Conservation (phyloP, 1,140 invertebrate species). For the Orchesella cincta region DNA sequence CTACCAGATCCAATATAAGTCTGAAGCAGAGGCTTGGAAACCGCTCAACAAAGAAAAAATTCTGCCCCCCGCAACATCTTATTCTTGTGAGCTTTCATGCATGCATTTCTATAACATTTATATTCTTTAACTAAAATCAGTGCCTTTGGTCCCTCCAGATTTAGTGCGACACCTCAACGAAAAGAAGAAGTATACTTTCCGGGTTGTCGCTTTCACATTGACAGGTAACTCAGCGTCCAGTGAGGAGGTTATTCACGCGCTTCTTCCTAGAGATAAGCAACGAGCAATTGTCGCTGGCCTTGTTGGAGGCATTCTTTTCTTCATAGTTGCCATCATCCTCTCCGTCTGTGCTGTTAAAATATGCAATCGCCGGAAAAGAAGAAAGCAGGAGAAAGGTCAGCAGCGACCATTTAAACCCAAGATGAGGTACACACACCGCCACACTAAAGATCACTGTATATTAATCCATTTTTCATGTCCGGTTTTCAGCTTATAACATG, state of each 20-base stretch:
- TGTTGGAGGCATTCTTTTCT: conserved; percentile 91
- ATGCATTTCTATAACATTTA: neutral
- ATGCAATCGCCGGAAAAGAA: conserved; percentile 91
- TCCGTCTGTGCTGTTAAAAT: conserved; percentile 95
- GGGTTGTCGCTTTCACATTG: conserved; percentile 78
- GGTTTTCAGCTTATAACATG: conserved; percentile 86
- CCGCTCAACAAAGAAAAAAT: conserved; percentile 82
- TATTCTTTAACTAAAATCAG: neutral
- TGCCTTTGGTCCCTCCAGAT: neutral
- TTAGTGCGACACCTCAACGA: conserved; percentile 86
- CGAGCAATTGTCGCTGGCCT: conserved; percentile 91
- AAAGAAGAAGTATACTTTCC: conserved; percentile 85
- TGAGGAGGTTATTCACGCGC: conserved; percentile 80
- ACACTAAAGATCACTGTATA: neutral
- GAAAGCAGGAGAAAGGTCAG: conserved; percentile 94
- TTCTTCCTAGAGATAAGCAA: conserved; percentile 83
- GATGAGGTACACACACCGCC: neutral
- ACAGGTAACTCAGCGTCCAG: conserved; percentile 57
- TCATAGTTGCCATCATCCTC: conserved; percentile 92
- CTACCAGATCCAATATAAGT: conserved; percentile 85
- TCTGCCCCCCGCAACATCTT: conserved; percentile 81
- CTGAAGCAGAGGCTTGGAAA: conserved; percentile 69
- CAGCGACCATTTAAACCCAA: neutral
- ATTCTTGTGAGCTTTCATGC: conserved; percentile 68
- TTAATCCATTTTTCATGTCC: neutral